Base-by-base conservation (phyloP, 2,888 invertebrate species). In the Aspidiotus destructor region DNA sequence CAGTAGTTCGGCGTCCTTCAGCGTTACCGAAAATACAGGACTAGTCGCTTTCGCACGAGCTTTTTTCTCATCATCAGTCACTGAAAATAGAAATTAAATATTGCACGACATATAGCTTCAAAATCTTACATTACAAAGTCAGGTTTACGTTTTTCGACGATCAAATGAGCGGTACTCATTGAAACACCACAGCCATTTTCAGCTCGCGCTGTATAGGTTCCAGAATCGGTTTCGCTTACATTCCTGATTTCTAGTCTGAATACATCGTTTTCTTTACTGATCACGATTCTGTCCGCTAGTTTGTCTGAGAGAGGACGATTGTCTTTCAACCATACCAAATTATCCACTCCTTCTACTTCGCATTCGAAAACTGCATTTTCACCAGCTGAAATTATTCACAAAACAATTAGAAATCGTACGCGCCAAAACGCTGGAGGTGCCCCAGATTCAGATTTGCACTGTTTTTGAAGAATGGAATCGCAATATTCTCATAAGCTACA, bases 131-230 rank as follows among this genome's bases (percentile, higher is more conserved):
- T 28, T 28, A 28, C 74, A n/a, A 48, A 13, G 6, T 48, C n/a
- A 48, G 48, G 79, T 86, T 85, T 81, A 92, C 92, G 80, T 82
- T 89, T 85, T 75, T 89, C 87, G 73, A 94, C 92, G 72, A 89
- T 84, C 74, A 94, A 84, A 79, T 91, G 90, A 70, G 92, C 91
- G 54, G 92, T 91, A 77, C 92, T 90, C 70, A 88, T 86, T 58
- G 89, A 82, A 5, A 76, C 76, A 71, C 93, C 92, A 70, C 85
- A 84, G 41, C 82, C 81, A 75, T 92, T 92, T 70, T 87, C 86
- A 17, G 94, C 94, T 72, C 90, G 85, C 60, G 92, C 92, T 0
- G 92, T 91, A 77, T 97, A 97, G 57, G 91, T 83, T 62, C 93
- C 95, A n/a, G 86, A 83, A 78, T 96, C 96, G 41, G 83, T 84